These are phyloP conservation scores for Enhydra lutris DNA, from an alignment of 2,113 vertebrate species.

Conservation along the genomic window DNA sequence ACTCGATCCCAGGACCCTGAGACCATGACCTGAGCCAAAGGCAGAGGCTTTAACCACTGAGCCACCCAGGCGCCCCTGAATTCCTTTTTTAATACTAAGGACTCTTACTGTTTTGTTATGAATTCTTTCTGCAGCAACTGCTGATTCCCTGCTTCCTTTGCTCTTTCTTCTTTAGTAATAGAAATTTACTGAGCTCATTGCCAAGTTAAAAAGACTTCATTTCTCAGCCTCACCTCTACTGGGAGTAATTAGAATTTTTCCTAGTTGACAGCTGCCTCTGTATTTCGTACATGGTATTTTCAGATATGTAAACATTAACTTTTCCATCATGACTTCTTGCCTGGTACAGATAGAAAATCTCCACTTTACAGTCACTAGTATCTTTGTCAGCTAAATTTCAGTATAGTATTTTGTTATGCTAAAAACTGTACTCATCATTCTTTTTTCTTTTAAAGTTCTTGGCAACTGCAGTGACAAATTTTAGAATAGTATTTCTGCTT, in stretches of 20 bases:
- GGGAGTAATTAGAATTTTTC: background rate
- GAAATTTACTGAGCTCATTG: background rate
- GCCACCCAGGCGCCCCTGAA: too few relatives aligned
- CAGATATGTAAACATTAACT: background rate
- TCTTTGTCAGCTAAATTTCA: background rate
- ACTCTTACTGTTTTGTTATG: background rate
- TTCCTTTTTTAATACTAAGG: background rate
- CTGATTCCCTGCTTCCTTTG: background rate
- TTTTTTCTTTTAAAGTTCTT: background rate
- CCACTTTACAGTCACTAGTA: background rate
- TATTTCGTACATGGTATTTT: background rate
- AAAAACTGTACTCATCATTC: background rate
- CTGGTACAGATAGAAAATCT: background rate
- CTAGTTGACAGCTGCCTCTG: background rate
- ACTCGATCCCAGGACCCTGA: too few relatives aligned
- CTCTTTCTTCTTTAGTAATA: background rate
- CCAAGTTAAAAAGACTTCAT: background rate
- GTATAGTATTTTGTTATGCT: background rate
- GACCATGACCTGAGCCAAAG: too few relatives aligned
- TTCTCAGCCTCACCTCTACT: background rate
- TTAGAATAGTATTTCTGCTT: background rate
- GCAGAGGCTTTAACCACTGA: too few relatives aligned
- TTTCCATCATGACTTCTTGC: background rate
- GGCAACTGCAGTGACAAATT: background rate
- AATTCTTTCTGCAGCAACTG: background rate